Evolutionary conservation across 1,140 invertebrate genomes (phyloP).

Genomic region (Bathynomus jamesi): DNA sequence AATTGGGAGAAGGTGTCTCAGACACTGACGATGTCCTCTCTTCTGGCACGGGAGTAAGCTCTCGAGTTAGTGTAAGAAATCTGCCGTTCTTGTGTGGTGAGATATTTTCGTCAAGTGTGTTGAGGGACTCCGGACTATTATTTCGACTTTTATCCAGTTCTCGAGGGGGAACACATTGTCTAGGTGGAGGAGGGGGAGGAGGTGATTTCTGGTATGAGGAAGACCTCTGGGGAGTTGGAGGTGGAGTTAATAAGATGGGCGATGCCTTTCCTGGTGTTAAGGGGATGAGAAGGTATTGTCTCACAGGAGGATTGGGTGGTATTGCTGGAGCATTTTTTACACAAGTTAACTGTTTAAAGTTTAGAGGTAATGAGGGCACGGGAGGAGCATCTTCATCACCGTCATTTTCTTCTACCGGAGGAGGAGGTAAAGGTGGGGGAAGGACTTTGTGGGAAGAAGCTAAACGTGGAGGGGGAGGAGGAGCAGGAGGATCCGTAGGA

Average conservation of each 20-base stretch:
- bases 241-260: constrained; percentile 18
- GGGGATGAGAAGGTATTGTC: constrained; percentile 32
- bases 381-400: neutral
- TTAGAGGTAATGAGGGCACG: neutral
- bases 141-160: too few species aligned
- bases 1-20: too few species aligned
- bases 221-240: constrained; percentile 31
- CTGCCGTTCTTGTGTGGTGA: constrained; percentile 3
- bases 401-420: neutral
- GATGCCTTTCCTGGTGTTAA: constrained; percentile 15
- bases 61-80: constrained; percentile 13
- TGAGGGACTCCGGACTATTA: too few species aligned
- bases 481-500: too few species aligned
- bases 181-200: constrained; percentile 19
- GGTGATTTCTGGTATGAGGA: constrained; percentile 26
- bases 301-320: constrained; percentile 21
- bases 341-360: neutral
- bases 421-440: constrained; percentile 9
- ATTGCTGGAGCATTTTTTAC: too few species aligned
- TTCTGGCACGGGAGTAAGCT: constrained; percentile 34
- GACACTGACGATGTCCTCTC: constrained; percentile 12
- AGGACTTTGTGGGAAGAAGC: constrained; percentile 1
- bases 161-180: neutral
- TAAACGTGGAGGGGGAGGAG: constrained; percentile 7
- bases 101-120: constrained; percentile 2